Base-by-base conservation (phyloP, 2,888 invertebrate genomes). In the Cotesia congregata region DNA sequence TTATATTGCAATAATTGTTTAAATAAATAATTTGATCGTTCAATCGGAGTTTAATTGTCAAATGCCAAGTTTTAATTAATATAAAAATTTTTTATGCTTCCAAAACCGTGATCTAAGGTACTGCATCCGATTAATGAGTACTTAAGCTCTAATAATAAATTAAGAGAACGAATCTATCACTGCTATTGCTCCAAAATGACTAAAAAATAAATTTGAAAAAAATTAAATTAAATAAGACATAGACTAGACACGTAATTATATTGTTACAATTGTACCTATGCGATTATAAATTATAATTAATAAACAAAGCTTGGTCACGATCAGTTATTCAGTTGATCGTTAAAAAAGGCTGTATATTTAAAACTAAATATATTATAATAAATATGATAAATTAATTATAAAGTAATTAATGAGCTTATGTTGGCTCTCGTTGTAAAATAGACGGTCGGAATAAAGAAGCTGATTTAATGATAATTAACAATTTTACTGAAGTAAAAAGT, bases 211-310 rank as follows among this genome's bases (percentile, higher is more conserved):
- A 72, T 61, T 72, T 64, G 77, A 76, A 77, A 62, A 73, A 20
- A 30, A 30, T 30, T 3, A 30, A 30, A 30, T 30, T 30, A 30
- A 30, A 30, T 30, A 30, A 50, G 50, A 78, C 72, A 71, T 83
- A 85, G 83, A 83, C 72, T 85, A 83, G 81, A 85, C 82, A 83
- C 80, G 80, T 82, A 80, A 82, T 79, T 79, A 79, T 83, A 84
- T 77, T 78, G 79, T 82, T 83, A 82, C 77, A 81, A 82, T 82
- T 84, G 84, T 86, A 86, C 83, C 84, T 86, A 86, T 83, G 84
- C 81, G 80, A 83, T 75, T 76, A 30, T 30, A 30, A 30, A 30
- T 30, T 30, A 30, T 30, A 30, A 30, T 30, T 30, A 30, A 30
- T 30, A 30, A 30, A 30, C 0, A 81, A 85, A 85, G 84, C 83